Evolutionary conservation across 2,113 vertebrate species (phyloP), one percentile per base, ranked within the genome.

Genomic region (Menura novaehollandiae): DNA sequence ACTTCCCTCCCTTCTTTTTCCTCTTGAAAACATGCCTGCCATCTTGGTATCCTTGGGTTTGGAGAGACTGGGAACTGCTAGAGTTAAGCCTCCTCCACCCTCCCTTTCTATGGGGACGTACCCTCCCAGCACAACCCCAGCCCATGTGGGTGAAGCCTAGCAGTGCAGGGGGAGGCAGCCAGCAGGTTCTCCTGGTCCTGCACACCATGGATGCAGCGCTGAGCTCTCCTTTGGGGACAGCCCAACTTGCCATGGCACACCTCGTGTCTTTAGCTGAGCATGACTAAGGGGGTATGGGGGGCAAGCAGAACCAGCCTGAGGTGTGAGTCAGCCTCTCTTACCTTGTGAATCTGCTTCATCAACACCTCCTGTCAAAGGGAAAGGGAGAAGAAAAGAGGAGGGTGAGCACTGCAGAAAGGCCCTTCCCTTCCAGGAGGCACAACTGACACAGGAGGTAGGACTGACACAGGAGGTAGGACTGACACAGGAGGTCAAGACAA

Each of bases 271-370:
- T 77, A 64, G 51, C 68, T 87, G 11, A 84, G 74, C 7, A 15
- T 15, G 28, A 72, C 62, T 82, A 56, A 69, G 15, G 46, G 66
- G 47, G 30, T 4, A 51, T 8, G 4, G 16, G 20, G 66, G 74
- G 13, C 20, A n/a, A 92, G 64, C 18, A 88, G 39, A 91, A 92
- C 39, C 39, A 81, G 60, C 11, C 47, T 71, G 64, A 91, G 28
- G 10, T 30, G 32, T 64, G 35, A 88, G 60, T 64, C 84, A 84
- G 71, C 35, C 46, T 77, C 49, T 95, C 97, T 97, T 92, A 99
- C 99, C 99, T 99, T 99, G 97, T 99, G 99, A 96, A 99, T 99
- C 97, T 99, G 99, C 97, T 99, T 99, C 98, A 99, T 99, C 91
- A 99, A 98, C 95, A 99, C 99, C 96, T 99, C 99, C 99, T 99